Conservation (phyloP, 2,113 vertebrate species). For the Uria lomvia region DNA sequence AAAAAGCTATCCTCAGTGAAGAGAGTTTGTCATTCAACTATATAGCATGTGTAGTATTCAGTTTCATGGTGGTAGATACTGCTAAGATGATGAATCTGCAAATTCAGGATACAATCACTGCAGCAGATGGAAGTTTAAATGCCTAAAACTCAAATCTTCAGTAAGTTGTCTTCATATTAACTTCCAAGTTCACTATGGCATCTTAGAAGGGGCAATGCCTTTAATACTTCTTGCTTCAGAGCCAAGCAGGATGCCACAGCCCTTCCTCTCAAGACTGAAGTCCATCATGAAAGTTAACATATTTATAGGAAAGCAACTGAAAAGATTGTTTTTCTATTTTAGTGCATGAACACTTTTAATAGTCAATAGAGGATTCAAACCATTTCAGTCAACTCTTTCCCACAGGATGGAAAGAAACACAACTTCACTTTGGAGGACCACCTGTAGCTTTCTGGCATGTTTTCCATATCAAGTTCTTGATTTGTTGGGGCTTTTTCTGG, state of each 20-base stretch:
- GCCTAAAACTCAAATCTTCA: not conserved
- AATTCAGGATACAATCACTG: not conserved
- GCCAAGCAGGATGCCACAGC: not conserved
- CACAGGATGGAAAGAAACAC: not conserved
- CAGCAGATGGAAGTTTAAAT: not conserved
- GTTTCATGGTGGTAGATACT: not conserved
- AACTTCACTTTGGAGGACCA: not conserved
- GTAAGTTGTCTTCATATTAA: not conserved
- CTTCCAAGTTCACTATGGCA: not conserved
- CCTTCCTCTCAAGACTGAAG: not conserved
- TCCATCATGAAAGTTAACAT: not conserved
- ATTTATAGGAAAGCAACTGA: not conserved
- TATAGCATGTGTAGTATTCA: fast-evolving
- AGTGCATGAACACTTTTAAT: not conserved
- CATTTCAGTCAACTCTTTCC: not conserved
- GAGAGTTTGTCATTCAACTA: not conserved
- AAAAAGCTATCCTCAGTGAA: not conserved
- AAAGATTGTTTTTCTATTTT: not conserved
- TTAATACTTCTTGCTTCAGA: not conserved
- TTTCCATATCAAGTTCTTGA: not conserved
- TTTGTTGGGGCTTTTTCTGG: too few species aligned
- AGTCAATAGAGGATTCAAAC: not conserved
- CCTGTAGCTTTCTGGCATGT: not conserved
- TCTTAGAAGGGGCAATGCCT: not conserved
- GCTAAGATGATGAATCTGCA: not conserved